These are phyloP conservation scores for Drosophila subquinaria DNA, from an alignment of 2,888 invertebrate species.

Conservation along the genomic window DNA sequence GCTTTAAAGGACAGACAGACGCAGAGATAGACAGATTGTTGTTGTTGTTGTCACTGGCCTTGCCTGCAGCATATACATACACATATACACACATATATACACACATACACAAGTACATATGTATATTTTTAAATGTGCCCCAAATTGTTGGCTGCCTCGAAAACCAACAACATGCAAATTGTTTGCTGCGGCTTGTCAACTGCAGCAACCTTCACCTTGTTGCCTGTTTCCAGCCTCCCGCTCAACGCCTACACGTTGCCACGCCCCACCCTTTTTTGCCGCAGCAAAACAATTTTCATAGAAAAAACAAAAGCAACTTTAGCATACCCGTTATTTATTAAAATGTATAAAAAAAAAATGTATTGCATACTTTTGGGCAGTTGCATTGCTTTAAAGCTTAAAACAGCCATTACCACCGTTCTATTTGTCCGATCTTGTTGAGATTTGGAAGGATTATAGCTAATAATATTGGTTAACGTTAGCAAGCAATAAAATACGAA, in stretches of 20 bases:
- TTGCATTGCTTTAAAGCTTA: too few species aligned
- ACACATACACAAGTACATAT: too few species aligned
- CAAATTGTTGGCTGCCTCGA: conserved; percentile 36
- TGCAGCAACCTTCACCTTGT: conserved; percentile 79
- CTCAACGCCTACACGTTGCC: conserved; percentile 13
- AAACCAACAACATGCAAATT: conserved; percentile 36
- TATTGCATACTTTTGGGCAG: too few species aligned
- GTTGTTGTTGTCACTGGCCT: conserved; percentile 40
- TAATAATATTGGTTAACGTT: too few species aligned
- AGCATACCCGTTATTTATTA: too few species aligned
- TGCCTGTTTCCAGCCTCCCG: conserved; percentile 32
- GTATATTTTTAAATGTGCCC: conserved; percentile 71
- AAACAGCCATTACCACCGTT: too few species aligned
- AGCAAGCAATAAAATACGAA: too few species aligned
- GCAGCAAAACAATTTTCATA: conserved; percentile 11
- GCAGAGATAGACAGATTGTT: not conserved
- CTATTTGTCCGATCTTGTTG: too few species aligned
- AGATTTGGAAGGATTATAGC: too few species aligned
- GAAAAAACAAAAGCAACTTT: not conserved
- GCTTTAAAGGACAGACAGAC: conserved; percentile 22
- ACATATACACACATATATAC: too few species aligned
- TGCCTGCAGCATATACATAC: conserved; percentile 63
- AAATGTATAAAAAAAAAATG: too few species aligned
- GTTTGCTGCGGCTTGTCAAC: conserved; percentile 72
- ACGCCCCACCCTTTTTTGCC: conserved; percentile 15